These are phyloP conservation scores for Lasaia peninsularis DNA, from an alignment of 1,140 invertebrate species.

Conservation along the genomic window DNA sequence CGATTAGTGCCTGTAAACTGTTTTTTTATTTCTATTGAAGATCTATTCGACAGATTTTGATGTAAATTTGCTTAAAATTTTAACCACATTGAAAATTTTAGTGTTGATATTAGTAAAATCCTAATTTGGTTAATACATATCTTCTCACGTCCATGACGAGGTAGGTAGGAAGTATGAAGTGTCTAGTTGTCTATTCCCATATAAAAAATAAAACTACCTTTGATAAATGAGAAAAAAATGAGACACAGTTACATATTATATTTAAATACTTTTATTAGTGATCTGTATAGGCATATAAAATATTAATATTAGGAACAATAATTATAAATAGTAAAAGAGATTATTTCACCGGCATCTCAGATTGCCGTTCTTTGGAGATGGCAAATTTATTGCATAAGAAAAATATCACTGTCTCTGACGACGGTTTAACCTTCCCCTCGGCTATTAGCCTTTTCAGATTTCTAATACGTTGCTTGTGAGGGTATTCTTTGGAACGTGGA, in stretches of 20 bases:
- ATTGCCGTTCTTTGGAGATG: constrained; percentile 58
- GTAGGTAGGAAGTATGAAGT: no score
- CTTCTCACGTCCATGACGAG: no score
- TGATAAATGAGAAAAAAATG: no score
- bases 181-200: no score
- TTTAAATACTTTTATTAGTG: neutral
- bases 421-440: constrained; percentile 65
- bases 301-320: neutral
- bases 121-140: no score
- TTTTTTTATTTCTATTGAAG: no score
- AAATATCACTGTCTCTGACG: constrained; percentile 70
- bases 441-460: constrained; percentile 60
- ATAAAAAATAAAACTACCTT: no score
- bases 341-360: constrained; percentile 32
- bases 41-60: no score
- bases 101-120: no score
- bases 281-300: neutral
- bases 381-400: constrained; percentile 77
- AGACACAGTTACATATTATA: neutral
- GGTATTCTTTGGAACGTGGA: constrained; percentile 46
- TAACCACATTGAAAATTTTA: no score
- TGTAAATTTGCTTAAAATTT: no score
- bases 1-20: no score
- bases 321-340: constrained; percentile 12
- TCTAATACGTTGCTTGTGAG: constrained; percentile 66